Evolutionary conservation across 2,113 vertebrate species (phyloP), one percentile per base, ranked within the genome.

Genomic region (Nanorana parkeri): DNA sequence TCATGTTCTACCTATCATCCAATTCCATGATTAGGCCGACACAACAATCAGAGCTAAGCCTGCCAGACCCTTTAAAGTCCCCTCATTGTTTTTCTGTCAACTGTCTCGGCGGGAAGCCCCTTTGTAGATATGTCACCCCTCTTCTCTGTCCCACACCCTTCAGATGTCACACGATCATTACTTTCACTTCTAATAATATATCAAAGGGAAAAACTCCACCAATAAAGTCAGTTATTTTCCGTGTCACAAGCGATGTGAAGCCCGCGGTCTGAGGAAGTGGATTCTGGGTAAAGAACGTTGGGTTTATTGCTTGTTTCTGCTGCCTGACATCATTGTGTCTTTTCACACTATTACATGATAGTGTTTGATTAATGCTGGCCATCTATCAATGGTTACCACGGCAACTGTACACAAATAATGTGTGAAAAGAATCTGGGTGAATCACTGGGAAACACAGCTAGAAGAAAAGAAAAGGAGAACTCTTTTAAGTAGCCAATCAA

Each of bases 331-430:
- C 26, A 66, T 66, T 78, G 76, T 78, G 23, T 29, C 63, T 66
- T 64, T 81, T 81, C 78, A 72, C 58, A 47, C 58, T 72, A 64
- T 52, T 51, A 52, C 68, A 26, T 81, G 58, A 81, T 63, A 3
- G 58, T 47, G 11, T 81, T 81, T 81, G 58, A 73, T 81, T 63
- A 81, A 81, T 81, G 79, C 47, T 64, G 79, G 56, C 79, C 63
- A 81, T 81, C 72, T 63, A 81, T 47, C 68, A 65, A 47, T 63
- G 26, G 79, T 73, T 55, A 60, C 17, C 58, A 65, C 64, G 17
- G 68, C n/a, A 58, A 81, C 19, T 8, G 41, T 81, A 81, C 79
- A 73, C 79, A 81, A 81, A 81, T 73, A 52, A 73, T 61, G 61
- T 72, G 23, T 72, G 68, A 72, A 81, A 81, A 23, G 68, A 64